phyloP scores from a whole-genome alignment of 2,797 vertebrate genomes.

The Champsocephalus gunnari region DNA sequence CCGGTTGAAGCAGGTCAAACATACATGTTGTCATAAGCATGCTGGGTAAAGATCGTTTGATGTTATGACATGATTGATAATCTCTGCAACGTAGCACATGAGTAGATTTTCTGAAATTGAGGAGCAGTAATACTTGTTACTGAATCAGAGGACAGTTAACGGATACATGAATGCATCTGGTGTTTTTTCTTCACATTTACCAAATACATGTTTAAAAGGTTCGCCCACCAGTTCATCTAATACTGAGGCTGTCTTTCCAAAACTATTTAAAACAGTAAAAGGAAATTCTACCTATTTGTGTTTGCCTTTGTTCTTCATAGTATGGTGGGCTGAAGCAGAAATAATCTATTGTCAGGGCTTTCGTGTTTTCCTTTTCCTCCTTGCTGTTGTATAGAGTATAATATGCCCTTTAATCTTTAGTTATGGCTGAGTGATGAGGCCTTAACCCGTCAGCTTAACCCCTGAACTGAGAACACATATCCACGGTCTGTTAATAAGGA shows the following conservation, averaged over 20 bases:
- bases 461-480: too few relatives aligned
- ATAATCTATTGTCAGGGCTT: neutral
- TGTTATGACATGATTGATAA: neutral
- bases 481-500: too few relatives aligned
- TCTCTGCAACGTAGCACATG: neutral
- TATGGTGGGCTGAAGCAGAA: conserved; percentile 1
- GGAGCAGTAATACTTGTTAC: neutral
- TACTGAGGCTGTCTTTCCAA: neutral
- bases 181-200: conserved; percentile 6
- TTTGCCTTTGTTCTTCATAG: conserved; percentile 6
- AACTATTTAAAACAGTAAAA: neutral
- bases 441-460: neutral
- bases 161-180: neutral
- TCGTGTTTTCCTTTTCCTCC: neutral
- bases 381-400: neutral
- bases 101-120: conserved; percentile 6
- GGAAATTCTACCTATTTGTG: neutral
- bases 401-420: conserved; percentile 7
- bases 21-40: neutral
- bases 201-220: neutral
- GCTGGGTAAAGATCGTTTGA: neutral
- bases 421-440: conserved; percentile 11
- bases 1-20: neutral
- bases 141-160: neutral
- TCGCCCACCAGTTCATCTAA: conserved; percentile 8